phyloP scores from a whole-genome alignment of 2,888 invertebrate genomes.

The Embidobia sp. region DNA sequence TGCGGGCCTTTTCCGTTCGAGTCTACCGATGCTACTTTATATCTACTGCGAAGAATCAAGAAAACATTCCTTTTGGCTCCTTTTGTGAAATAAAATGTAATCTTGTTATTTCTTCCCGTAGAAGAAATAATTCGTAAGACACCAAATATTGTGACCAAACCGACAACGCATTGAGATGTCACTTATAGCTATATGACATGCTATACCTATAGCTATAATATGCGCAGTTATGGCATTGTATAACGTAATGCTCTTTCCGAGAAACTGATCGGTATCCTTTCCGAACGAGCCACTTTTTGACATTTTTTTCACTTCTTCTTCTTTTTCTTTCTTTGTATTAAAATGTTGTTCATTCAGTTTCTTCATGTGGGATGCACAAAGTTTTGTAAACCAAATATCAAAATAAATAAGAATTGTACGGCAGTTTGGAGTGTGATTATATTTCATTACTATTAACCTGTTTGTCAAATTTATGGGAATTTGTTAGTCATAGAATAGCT shows the following conservation, averaged over 20 bases:
- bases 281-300: too few relatives aligned
- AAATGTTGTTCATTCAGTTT: too few relatives aligned
- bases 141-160: slow-evolving; percentile 42
- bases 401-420: too few relatives aligned
- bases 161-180: slow-evolving; percentile 30
- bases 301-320: too few relatives aligned
- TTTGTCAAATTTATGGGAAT: too few relatives aligned
- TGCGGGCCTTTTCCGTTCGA: slow-evolving; percentile 12
- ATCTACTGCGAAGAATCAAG: slow-evolving; percentile 35
- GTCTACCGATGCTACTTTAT: slow-evolving; percentile 21
- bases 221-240: slow-evolving; percentile 9
- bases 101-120: slow-evolving; percentile 42
- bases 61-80: slow-evolving; percentile 17
- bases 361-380: too few relatives aligned
- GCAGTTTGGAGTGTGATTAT: too few relatives aligned
- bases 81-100: slow-evolving; percentile 15
- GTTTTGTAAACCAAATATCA: too few relatives aligned
- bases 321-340: too few relatives aligned
- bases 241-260: slow-evolving; percentile 13
- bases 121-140: slow-evolving; percentile 12
- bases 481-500: too few relatives aligned
- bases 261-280: not conserved
- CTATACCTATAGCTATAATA: too few relatives aligned
- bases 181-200: slow-evolving; percentile 31
- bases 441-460: too few relatives aligned